These are phyloP conservation scores for Ibidorhyncha struthersii DNA, from an alignment of 2,113 vertebrate genomes.

Conservation along the genomic window DNA sequence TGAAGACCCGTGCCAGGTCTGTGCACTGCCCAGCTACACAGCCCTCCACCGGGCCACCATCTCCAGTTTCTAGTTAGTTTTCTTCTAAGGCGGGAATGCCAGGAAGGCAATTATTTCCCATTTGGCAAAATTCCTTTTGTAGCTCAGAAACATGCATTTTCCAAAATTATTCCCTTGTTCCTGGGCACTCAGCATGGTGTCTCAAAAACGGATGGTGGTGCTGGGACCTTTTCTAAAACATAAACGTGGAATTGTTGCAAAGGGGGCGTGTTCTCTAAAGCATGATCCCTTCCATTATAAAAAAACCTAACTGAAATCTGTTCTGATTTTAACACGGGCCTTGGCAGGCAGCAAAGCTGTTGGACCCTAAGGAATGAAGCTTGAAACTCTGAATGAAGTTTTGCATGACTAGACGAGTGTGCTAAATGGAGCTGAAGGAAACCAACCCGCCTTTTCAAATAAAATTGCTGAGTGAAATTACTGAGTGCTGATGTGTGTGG, in stretches of 20 bases:
- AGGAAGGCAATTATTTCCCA: neutral
- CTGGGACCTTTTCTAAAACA: neutral
- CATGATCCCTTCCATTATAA: neutral
- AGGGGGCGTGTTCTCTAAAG: neutral
- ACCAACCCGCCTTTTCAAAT: neutral
- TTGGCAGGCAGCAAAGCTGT: neutral
- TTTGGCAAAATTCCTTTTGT: neutral
- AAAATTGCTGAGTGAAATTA: neutral
- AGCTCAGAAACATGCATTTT: neutral
- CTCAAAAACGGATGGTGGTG: neutral
- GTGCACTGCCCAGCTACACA: neutral
- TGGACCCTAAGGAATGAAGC: neutral
- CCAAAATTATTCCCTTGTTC: neutral
- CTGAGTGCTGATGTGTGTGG: neutral
- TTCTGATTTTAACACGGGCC: neutral
- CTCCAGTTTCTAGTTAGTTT: neutral
- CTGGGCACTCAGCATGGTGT: neutral
- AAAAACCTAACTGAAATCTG: neutral
- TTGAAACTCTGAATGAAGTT: constrained; percentile 17
- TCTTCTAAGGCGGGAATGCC: neutral
- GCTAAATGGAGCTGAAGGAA: constrained; percentile 29
- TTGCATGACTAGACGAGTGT: neutral
- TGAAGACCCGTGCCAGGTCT: neutral
- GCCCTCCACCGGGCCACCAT: accelerated
- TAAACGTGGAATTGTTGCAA: neutral